Evolutionary conservation across 2,888 invertebrate genomes (phyloP), one percentile per base, ranked within the genome.

Genomic region (Cotesia congregata): DNA sequence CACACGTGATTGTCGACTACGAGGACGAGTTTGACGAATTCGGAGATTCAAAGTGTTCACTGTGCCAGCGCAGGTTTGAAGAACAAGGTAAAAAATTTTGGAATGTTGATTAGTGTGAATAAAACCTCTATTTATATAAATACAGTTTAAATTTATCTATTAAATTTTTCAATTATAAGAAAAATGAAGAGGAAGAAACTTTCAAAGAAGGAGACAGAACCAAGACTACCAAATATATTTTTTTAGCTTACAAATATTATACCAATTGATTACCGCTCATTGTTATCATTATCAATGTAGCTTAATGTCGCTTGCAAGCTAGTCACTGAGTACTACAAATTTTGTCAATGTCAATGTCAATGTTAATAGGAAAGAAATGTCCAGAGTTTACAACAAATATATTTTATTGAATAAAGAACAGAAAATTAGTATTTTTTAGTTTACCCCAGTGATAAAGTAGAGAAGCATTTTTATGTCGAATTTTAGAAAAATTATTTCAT

Each of bases 11-110:
- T 90, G 91, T 92, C 90, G 92, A 92, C 91, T 92, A 92, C 90
- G 92, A 92, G 91, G 92, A 88, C 85, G 89, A 89, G 85, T 87
- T 84, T 83, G 88, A 89, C 83, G 89, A 88, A 82, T 89, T 86
- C 79, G 90, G 90, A 83, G 89, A 92, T 91, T 92, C 92, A 90
- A 92, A 92, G 91, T 94, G 94, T 91, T 93, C 93, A 90, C 93
- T 94, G 91, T 94, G 94, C 92, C 93, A 93, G 92, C 93, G 93
- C 92, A 93, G 93, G 90, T 94, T 93, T 93, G 93, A 93, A 91
- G 93, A 93, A 91, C 93, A 94, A 94, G 94, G 93, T 94, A 93
- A 92, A 90, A 90, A 80, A 82, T 81, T 79, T 79, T 80, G 50
- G 50, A 50, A 50, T 50, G 50, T 50, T 50, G 50, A 50, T 73